Evolutionary conservation across 2,797 vertebrate genomes (phyloP).

Genomic region (Acestrorhynchus altus): DNA sequence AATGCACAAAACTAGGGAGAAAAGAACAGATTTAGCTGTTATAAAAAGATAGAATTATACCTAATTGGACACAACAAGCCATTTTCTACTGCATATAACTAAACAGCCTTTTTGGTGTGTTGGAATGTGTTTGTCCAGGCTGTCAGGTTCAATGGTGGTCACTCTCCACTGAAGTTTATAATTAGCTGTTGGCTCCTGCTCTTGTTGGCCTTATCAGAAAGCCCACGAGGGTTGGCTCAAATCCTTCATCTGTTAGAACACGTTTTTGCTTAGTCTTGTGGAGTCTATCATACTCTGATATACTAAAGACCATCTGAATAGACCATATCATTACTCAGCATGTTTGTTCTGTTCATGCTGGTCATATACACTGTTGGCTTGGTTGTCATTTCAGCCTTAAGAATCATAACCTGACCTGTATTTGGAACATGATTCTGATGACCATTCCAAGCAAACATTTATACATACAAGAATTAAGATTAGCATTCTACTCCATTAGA

Average conservation of each 20-base stretch:
- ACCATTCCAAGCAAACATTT: no score
- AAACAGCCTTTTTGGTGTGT: slow-evolving; percentile 5
- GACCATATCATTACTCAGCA: not conserved
- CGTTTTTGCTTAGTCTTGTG: slow-evolving; percentile 8
- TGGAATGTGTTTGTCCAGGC: slow-evolving; percentile 3
- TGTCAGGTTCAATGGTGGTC: slow-evolving; percentile 21
- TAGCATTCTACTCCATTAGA: not conserved
- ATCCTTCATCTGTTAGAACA: slow-evolving; percentile 6
- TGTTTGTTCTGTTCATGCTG: not conserved
- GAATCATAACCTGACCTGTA: no score
- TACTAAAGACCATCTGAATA: not conserved
- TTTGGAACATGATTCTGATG: no score
- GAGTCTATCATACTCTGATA: not conserved
- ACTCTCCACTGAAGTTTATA: slow-evolving; percentile 24
- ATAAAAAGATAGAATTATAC: not conserved
- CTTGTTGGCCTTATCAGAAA: slow-evolving; percentile 20
- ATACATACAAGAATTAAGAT: not conserved
- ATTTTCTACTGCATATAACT: not conserved
- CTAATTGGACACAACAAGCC: not conserved
- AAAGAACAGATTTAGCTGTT: not conserved
- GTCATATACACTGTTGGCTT: not conserved
- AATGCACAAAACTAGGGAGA: not conserved
- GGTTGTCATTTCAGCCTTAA: no score
- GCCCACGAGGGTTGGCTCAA: slow-evolving; percentile 13
- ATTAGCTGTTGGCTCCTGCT: slow-evolving; percentile 24